Evolutionary conservation across 2,888 invertebrate genomes (phyloP), one percentile per base, ranked within the genome.

Genomic region (Ichneumoninae sp.): DNA sequence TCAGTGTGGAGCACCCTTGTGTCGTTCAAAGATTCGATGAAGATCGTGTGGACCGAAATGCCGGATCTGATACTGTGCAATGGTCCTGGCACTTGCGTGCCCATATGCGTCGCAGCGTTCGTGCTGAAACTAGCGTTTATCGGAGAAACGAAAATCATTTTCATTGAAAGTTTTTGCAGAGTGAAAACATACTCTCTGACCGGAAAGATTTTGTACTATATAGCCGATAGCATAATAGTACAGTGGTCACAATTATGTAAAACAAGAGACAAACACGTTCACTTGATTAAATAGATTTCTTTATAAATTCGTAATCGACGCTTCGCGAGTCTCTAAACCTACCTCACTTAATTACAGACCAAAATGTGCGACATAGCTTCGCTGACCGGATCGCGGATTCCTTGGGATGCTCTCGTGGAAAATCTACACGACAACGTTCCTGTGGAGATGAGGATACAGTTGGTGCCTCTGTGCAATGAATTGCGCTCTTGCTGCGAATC

Each of bases 81-180:
- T 94, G 99, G 99, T 0, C 99, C 99, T 62, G 99, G 99, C 7
- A 99, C 98, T 6, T 99, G 99, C 93, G 95, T 99, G 83, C 99
- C 99, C 3, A 94, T 99, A 78, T 98, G 98, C 94, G 89, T 97
- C 77, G 95, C 97, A 76, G 97, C 96, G 19, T 97, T 97, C 91
- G 68, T 98, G 0, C 94, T 97, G 87, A 96, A 96, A 93, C 95
- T 96, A 84, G 92, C 96, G 0, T 96, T 95, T 87, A 90, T 97
- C 52, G 93, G 95, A 44, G 94, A 96, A 88, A 96, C 96, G 81
- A 96, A 96, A 91, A 97, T 99, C 82, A 95, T 99, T 76, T 99
- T 98, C 94, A 95, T 99, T 71, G 99, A 99, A 94, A 99, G 99
- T 92, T 96, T 98, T 90, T 99, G 99, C 92, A 95, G 99, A 89